phyloP scores from a whole-genome alignment of 2,113 vertebrate species.

The Tragelaphus imberbis region DNA sequence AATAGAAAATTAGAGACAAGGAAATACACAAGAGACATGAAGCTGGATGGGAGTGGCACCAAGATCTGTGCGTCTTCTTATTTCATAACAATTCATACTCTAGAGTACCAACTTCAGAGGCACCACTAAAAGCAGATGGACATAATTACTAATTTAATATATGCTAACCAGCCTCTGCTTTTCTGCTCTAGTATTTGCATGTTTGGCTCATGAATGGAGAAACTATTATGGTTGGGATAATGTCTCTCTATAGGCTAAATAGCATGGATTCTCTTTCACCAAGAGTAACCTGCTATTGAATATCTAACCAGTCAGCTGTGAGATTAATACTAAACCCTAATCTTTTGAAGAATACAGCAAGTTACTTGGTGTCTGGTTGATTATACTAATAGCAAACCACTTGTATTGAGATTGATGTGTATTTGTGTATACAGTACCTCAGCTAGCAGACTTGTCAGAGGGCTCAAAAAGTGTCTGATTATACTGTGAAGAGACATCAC shows the following conservation, averaged over 20 bases:
- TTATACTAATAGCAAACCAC: not conserved
- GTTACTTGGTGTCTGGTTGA: not conserved
- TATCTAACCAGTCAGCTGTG: not conserved
- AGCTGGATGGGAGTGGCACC: not conserved
- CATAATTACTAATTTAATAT: not conserved
- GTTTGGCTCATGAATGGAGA: not conserved
- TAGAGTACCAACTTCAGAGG: not conserved
- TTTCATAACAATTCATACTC: not conserved
- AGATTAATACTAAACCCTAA: not conserved
- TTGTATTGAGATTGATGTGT: not conserved
- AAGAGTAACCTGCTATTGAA: not conserved
- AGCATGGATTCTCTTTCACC: not conserved
- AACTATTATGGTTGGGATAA: not conserved
- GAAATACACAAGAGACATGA: not conserved
- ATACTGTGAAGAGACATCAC: not conserved
- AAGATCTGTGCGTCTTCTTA: not conserved
- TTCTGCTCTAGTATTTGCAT: not conserved
- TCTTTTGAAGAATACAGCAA: not conserved
- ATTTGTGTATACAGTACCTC: not conserved
- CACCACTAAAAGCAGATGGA: not conserved
- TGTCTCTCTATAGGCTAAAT: not conserved
- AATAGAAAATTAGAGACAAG: not conserved
- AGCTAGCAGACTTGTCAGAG: not conserved
- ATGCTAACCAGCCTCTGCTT: not conserved
- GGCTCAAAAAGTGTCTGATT: not conserved